A percentile compares a stretch with the other conserved stretches of the same genome.
phyloP scores from a whole-genome alignment of 2,113 vertebrate genomes.

The Bos indicus region DNA sequence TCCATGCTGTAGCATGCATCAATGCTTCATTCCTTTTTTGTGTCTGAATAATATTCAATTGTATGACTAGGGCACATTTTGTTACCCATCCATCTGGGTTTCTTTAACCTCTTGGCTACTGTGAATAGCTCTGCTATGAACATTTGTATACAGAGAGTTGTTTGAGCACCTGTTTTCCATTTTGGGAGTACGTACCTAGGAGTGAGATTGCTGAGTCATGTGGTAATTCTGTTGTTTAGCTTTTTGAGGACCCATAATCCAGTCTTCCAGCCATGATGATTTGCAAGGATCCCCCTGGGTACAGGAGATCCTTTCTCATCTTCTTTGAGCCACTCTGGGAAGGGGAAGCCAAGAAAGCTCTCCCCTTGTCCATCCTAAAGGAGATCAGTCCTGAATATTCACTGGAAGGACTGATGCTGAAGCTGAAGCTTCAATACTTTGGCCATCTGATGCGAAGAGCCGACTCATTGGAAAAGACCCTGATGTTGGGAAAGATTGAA shows the following conservation, averaged over 20 bases:
- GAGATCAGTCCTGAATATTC: not conserved
- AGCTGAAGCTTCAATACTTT: not conserved
- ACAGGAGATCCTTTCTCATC: rapidly evolving
- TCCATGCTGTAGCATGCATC: rapidly evolving
- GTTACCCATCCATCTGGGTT: not conserved
- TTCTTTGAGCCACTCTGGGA: not conserved
- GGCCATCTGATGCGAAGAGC: not conserved
- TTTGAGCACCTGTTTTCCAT: not conserved
- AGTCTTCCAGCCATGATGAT: not conserved
- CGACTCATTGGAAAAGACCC: not conserved
- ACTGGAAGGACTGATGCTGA: not conserved
- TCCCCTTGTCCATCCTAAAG: not conserved
- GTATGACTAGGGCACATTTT: not conserved
- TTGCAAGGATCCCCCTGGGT: not conserved
- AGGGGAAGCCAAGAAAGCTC: not conserved
- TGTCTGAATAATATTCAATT: not conserved
- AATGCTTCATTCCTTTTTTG: not conserved
- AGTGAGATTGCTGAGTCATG: not conserved
- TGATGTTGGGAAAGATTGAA: not conserved
- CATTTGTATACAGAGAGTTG: not conserved
- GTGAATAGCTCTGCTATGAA: not conserved
- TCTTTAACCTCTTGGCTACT: not conserved
- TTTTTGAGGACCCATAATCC: not conserved
- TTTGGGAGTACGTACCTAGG: rapidly evolving
- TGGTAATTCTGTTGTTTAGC: not conserved